phyloP scores from a whole-genome alignment of 2,113 vertebrate genomes.

The Coreoperca whiteheadi region DNA sequence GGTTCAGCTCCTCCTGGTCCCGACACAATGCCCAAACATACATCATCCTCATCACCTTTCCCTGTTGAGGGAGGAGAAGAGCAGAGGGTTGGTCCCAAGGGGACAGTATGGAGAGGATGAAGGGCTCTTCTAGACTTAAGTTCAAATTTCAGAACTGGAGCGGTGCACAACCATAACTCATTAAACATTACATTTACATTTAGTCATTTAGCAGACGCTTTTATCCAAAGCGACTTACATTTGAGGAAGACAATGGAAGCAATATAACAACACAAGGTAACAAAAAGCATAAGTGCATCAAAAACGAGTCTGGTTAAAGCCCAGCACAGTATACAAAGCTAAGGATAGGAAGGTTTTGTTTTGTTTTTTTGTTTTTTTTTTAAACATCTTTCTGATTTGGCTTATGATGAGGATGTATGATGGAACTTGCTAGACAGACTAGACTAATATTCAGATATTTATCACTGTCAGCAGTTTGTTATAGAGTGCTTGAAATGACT shows the following conservation, averaged over 20 bases:
- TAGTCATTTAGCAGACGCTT: too few relatives aligned
- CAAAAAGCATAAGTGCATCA: too few relatives aligned
- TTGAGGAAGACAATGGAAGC: too few relatives aligned
- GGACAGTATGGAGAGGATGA: not conserved
- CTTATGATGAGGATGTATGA: not conserved
- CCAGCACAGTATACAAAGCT: too few relatives aligned
- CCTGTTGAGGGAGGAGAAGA: conserved; percentile 80
- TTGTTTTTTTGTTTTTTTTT: too few relatives aligned
- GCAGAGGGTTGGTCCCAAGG: conserved; percentile 15
- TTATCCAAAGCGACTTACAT: too few relatives aligned
- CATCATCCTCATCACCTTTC: conserved; percentile 94
- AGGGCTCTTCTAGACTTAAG: not conserved
- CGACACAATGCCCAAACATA: conserved; percentile 96
- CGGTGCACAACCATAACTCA: not conserved
- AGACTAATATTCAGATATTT: not conserved
- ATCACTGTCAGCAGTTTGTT: not conserved
- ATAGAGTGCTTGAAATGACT: not conserved
- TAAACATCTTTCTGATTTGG: not conserved
- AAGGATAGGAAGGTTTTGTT: too few relatives aligned
- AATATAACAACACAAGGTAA: too few relatives aligned
- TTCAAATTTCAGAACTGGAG: conserved; percentile 3
- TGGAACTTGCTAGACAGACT: not conserved
- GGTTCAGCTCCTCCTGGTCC: conserved; percentile 95
- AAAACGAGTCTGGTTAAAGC: too few relatives aligned
- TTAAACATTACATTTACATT: too few relatives aligned